Conservation (phyloP, 2,113 vertebrate genomes). For the Porphyrio hochstetteri region DNA sequence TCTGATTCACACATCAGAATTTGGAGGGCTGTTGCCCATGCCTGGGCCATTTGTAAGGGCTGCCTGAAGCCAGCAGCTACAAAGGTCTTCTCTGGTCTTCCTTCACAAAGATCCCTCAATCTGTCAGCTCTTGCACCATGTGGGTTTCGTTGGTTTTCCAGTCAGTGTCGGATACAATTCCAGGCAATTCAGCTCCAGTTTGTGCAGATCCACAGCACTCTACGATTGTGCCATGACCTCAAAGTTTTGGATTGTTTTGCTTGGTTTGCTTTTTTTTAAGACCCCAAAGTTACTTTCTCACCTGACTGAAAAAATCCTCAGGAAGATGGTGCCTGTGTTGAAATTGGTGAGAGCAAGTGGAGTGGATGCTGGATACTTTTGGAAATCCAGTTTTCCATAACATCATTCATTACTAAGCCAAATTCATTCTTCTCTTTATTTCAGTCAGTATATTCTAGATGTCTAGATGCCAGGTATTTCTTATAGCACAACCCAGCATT, state of each 20-base stretch:
- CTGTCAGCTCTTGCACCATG: not conserved
- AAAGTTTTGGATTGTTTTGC: not conserved
- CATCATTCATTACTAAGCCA: not conserved
- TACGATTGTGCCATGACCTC: not conserved
- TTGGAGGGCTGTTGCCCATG: not conserved
- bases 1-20: conserved; percentile 23
- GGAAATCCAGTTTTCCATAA: not conserved
- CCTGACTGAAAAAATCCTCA: not conserved
- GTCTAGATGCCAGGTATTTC: not conserved
- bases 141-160: not conserved
- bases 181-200: not conserved
- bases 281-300: not conserved
- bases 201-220: not conserved
- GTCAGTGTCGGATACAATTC: not conserved
- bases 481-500: not conserved
- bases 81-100: not conserved
- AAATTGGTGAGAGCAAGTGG: not conserved
- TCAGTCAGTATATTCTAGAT: not conserved
- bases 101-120: not conserved
- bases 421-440: not conserved
- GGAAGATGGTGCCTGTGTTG: not conserved
- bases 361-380: not conserved
- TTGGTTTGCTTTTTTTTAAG: not conserved
- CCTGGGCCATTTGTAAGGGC: not conserved
- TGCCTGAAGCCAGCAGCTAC: not conserved